Conservation (phyloP, 2,113 vertebrate genomes). For the Pluvianellus socialis region DNA sequence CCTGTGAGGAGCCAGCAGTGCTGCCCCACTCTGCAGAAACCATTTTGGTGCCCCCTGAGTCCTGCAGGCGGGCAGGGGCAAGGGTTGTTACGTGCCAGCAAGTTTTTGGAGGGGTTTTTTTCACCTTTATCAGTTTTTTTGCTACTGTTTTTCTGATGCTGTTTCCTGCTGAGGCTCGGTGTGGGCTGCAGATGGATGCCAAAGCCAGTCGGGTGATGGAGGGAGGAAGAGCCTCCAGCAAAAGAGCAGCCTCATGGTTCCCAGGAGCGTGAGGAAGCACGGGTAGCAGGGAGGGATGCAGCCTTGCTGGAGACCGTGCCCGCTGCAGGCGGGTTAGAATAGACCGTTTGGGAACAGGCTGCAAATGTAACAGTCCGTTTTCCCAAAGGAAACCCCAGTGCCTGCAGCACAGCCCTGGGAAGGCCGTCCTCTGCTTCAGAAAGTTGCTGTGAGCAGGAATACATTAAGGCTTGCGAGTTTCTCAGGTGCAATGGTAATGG, state of each 20-base stretch:
- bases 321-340: background rate
- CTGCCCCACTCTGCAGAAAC: background rate
- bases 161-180: background rate
- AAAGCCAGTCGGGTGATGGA: background rate
- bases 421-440: background rate
- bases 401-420: background rate
- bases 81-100: background rate
- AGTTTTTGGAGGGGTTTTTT: background rate
- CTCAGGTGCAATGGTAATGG: background rate
- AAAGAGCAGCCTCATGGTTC: background rate
- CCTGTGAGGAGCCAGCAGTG: background rate
- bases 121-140: background rate
- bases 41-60: accelerated
- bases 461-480: background rate
- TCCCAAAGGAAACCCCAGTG: background rate
- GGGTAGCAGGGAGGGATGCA: background rate
- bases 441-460: background rate
- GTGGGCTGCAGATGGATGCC: background rate
- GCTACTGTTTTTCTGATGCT: background rate
- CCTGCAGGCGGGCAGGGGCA: background rate
- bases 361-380: background rate
- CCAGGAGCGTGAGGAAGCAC: background rate
- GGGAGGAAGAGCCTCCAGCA: background rate
- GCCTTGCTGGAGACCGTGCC: background rate
- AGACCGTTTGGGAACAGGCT: background rate